Conservation (phyloP, 2,113 vertebrate species). For the Leuciscus idus region DNA sequence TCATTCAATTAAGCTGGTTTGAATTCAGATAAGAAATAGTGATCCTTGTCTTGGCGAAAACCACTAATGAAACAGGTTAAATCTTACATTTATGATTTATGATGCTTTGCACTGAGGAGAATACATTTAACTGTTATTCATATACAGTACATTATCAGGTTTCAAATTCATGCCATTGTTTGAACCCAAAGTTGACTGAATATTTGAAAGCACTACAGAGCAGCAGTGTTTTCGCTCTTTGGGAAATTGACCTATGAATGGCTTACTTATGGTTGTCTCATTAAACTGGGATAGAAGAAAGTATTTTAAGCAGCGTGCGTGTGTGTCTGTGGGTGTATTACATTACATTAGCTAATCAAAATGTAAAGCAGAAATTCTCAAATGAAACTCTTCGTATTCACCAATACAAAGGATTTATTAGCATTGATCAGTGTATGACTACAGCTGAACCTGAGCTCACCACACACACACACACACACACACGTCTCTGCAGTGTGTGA, state of each 20-base stretch:
- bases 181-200: neutral
- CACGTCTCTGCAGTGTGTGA: neutral
- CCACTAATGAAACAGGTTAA: too few relatives aligned
- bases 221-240: neutral
- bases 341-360: slow-evolving; percentile 19
- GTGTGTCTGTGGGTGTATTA: slow-evolving; percentile 16
- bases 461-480: neutral
- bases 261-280: slow-evolving; percentile 8
- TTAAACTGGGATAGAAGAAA: neutral
- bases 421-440: slow-evolving; percentile 16
- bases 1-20: neutral
- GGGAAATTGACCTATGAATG: neutral
- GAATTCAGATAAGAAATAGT: neutral
- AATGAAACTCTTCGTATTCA: slow-evolving; percentile 32
- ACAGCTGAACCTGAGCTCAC: neutral
- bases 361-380: slow-evolving; percentile 19
- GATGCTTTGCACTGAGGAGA: neutral
- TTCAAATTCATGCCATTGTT: neutral
- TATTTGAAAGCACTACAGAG: neutral
- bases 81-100: slow-evolving; percentile 7
- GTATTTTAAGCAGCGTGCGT: neutral
- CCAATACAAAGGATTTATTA: slow-evolving; percentile 28
- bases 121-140: neutral
- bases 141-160: neutral
- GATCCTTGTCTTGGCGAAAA: neutral